A percentile compares a stretch with the other conserved stretches of the same genome.
Conservation (phyloP, 1,140 invertebrate genomes). For the Melitaea cinxia region DNA sequence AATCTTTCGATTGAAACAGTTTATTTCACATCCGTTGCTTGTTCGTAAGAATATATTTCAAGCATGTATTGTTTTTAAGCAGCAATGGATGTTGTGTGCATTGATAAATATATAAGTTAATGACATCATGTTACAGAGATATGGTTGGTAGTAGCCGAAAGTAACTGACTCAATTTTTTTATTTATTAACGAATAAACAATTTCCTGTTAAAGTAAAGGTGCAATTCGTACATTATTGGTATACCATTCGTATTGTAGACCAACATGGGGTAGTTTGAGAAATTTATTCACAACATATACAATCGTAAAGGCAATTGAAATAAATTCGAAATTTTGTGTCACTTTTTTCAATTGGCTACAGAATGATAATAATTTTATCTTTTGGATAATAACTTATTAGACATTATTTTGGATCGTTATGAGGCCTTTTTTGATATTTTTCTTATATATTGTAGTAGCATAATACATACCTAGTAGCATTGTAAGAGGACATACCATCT, state of each 20-base stretch:
- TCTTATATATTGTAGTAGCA: too few relatives aligned
- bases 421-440: too few relatives aligned
- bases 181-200: constrained; percentile 57
- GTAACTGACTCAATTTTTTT: constrained; percentile 45
- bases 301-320: neutral
- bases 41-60: neutral
- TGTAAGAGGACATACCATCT: too few relatives aligned
- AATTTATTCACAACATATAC: constrained; percentile 20
- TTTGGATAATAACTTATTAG: too few relatives aligned
- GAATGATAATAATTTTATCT: too few relatives aligned
- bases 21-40: constrained; percentile 22
- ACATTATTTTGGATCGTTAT: too few relatives aligned
- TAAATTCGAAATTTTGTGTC: constrained; percentile 6
- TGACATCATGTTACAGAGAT: neutral
- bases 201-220: constrained; percentile 55
- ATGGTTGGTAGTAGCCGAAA: constrained; percentile 44
- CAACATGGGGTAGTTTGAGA: constrained; percentile 22
- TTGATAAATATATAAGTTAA: neutral
- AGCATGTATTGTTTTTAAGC: neutral
- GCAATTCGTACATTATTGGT: constrained; percentile 49
- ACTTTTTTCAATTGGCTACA: neutral
- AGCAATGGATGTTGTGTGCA: constrained; percentile 13
- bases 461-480: too few relatives aligned
- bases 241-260: constrained; percentile 24
- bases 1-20: neutral